Evolutionary conservation across 2,113 vertebrate species (phyloP).

Genomic region (Anas platyrhynchos): DNA sequence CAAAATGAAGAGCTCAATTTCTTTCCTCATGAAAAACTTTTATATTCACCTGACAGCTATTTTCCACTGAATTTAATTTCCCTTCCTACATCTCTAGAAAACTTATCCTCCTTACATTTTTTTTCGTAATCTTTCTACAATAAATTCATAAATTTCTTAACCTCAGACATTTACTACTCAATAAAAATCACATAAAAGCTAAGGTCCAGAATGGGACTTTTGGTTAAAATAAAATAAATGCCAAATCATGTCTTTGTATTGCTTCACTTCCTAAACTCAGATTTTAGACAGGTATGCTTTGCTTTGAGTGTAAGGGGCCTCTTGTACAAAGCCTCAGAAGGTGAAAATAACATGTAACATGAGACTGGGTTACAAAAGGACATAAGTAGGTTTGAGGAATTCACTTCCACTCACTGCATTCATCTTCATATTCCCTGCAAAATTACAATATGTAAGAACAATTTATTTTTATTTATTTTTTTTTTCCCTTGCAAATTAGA

Average conservation of each 20-base stretch:
- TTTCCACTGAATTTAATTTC: not conserved
- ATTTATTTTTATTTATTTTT: no score
- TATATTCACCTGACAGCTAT: not conserved
- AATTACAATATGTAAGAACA: not conserved
- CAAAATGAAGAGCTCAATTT: not conserved
- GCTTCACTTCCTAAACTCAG: not conserved
- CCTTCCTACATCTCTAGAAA: not conserved
- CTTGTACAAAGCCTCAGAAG: not conserved
- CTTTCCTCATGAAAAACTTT: not conserved
- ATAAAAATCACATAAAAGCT: not conserved
- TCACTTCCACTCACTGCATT: not conserved
- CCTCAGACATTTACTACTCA: not conserved
- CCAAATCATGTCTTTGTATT: not conserved
- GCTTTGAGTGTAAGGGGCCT: accelerated
- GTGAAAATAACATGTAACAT: not conserved
- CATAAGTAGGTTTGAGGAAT: not conserved
- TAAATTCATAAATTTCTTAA: not conserved
- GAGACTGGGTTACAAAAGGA: not conserved
- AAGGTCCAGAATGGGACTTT: accelerated
- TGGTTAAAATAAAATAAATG: not conserved
- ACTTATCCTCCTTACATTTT: not conserved
- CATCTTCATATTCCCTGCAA: not conserved
- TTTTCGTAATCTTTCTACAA: not conserved
- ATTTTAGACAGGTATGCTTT: not conserved
- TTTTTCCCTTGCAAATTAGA: not conserved